A percentile compares a stretch with the other conserved stretches of the same genome.
Evolutionary conservation across 2,113 vertebrate genomes (phyloP).

Genomic region (Cheirogaleus medius): DNA sequence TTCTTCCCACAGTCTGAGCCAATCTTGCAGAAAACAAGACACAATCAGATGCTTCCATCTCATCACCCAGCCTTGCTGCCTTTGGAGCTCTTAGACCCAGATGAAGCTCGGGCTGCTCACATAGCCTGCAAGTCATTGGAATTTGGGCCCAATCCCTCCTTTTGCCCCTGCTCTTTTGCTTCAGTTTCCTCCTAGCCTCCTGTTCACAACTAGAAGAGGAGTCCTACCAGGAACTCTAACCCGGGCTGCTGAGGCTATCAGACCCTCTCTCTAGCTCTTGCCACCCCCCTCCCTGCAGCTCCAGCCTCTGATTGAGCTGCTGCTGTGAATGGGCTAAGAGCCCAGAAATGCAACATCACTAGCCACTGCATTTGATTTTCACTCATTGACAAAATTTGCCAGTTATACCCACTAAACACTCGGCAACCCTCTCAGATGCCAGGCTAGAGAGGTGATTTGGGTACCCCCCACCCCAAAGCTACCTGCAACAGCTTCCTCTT

Average conservation of each 20-base stretch:
- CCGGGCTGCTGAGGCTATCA: neutral
- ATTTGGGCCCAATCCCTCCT: neutral
- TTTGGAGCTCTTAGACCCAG: neutral
- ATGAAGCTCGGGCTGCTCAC: neutral
- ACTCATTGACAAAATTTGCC: neutral
- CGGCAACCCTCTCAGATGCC: neutral
- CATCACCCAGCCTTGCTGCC: neutral
- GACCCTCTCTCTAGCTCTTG: neutral
- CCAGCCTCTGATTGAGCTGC: neutral
- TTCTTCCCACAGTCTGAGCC: neutral
- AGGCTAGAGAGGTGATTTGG: neutral
- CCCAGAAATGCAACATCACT: neutral
- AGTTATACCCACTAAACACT: neutral
- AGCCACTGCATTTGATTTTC: neutral
- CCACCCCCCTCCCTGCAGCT: neutral
- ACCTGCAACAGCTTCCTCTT: neutral
- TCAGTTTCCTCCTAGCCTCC: neutral
- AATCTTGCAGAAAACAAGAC: neutral
- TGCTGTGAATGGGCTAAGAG: neutral
- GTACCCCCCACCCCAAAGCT: neutral
- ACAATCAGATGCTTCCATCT: neutral
- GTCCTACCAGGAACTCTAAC: neutral
- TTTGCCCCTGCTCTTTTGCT: neutral
- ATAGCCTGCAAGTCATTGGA: neutral
- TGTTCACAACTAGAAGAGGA: neutral